Evolutionary conservation across 2,888 invertebrate genomes (phyloP).

Genomic region (Agrotis clavis): DNA sequence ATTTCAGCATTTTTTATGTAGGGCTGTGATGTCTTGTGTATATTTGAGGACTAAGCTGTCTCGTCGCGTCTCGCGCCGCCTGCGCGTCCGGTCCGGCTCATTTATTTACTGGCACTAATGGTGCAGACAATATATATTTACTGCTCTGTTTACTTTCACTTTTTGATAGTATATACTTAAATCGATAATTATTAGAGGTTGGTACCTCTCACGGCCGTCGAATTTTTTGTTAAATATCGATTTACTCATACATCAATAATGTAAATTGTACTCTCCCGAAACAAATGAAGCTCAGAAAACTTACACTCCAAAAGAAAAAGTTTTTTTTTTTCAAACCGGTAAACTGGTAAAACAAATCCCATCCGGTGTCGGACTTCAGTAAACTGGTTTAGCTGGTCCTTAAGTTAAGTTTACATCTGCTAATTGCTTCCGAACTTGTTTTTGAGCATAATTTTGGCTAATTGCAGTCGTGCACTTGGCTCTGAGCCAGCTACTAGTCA

Average conservation of each 20-base stretch:
- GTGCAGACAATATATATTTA: slow-evolving; percentile 77
- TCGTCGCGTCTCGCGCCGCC: slow-evolving; percentile 51
- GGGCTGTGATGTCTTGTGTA: slow-evolving; percentile 8
- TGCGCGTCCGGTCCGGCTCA: slow-evolving; percentile 71
- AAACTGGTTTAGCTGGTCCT: slow-evolving; percentile 80
- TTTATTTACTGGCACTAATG: slow-evolving; percentile 77
- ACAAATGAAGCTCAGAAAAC: slow-evolving; percentile 19
- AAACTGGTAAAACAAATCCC: slow-evolving; percentile 75
- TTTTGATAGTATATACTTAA: slow-evolving; percentile 63
- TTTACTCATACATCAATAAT: neutral
- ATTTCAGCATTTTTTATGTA: slow-evolving; percentile 21
- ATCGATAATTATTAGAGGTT: slow-evolving; percentile 42
- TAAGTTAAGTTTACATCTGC: slow-evolving; percentile 86
- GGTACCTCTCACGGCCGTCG: neutral
- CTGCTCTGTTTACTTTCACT: slow-evolving; percentile 74
- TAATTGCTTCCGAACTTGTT: slow-evolving; percentile 89
- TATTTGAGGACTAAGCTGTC: slow-evolving; percentile 30
- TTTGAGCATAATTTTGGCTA: slow-evolving; percentile 89
- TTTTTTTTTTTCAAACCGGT: slow-evolving; percentile 59
- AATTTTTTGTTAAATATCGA: slow-evolving; percentile 7
- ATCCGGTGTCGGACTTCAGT: slow-evolving; percentile 72
- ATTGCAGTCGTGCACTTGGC: slow-evolving; percentile 87
- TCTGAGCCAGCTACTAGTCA: slow-evolving; percentile 78
- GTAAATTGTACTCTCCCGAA: slow-evolving; percentile 1
- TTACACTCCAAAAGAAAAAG: slow-evolving; percentile 6